Evolutionary conservation across 2,888 invertebrate species (phyloP).

Genomic region (Cerceris rybyensis): DNA sequence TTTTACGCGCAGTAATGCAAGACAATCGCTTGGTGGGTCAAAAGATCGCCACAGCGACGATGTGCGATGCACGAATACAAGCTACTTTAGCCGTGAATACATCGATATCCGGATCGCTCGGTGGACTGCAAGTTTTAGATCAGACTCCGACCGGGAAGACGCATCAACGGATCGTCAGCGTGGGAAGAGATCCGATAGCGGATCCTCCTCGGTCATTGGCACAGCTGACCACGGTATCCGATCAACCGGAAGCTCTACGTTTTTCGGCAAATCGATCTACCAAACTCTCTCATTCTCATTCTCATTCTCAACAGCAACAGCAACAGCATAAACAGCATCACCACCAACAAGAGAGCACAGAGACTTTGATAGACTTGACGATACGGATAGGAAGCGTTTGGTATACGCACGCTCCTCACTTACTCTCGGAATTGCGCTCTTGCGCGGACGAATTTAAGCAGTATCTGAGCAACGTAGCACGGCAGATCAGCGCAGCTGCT

Average conservation of each 20-base stretch:
- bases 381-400: constrained; percentile 85
- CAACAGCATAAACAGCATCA: background rate
- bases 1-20: constrained; percentile 90
- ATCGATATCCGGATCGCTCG: constrained; percentile 92
- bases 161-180: constrained; percentile 93
- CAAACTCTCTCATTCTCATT: constrained; percentile 25
- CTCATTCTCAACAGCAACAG: background rate
- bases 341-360: constrained; percentile 47
- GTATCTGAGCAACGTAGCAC: constrained; percentile 91
- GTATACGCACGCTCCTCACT: constrained; percentile 95
- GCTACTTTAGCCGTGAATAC: constrained; percentile 87
- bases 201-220: constrained; percentile 80
- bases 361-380: constrained; percentile 77
- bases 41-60: constrained; percentile 96
- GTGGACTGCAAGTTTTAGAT: constrained; percentile 95
- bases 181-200: constrained; percentile 89
- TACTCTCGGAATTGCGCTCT: constrained; percentile 92
- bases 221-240: constrained; percentile 76
- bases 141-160: constrained; percentile 92
- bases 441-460: constrained; percentile 96
- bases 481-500: constrained; percentile 94
- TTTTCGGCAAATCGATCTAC: constrained; percentile 82
- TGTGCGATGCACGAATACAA: constrained; percentile 94
- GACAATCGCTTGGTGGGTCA: constrained; percentile 88
- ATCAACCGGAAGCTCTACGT: constrained; percentile 83